Base-by-base conservation (phyloP, 2,113 vertebrate species). In the Stigmatopora nigra region DNA sequence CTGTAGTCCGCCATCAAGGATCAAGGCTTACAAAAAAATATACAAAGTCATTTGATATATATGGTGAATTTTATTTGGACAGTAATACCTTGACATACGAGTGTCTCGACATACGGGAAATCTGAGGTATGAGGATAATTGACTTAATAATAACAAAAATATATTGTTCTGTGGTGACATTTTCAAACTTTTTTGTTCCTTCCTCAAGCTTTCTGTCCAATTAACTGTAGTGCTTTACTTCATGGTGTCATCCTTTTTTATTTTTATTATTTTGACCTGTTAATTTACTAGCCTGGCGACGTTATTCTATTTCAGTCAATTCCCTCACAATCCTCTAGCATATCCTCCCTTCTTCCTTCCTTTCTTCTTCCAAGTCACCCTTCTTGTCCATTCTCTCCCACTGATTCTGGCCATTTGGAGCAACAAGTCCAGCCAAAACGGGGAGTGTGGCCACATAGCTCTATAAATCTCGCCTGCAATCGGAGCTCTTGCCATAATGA, bases 401-500 rank as follows among this genome's bases (percentile, higher is more conserved):
- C 14, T 55, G 52, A 61, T 52, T 63, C 64, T 48, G 25, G 22
- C 41, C 47, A 13, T 65, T 70, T 84, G 78, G 73, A 79, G 62
- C 69, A 51, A 44, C 7, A 68, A 58, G 63, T 71, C 53, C 16
- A 12, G 73, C 77, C 65, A 70, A 68, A 72, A 69, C 62, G 16
- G 67, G 68, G 78, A 85, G 73, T 64, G 63, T 67, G 60, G 79
- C 73, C 67, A 78, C 63, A 65, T 7, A 59, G 63, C 45, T 51
- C 69, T 77, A 89, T 90, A 90, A 89, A 89, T 91, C 82, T 74
- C 75, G 60, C 51, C 51, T 64, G 78, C 57, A 76, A 78, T 85
- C 82, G 76, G 70, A 1, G 68, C 81, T 44, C 66, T 9, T 63
- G 51, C 67, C 57, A 59, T 89, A 89, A 89, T 87, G 87, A 88